Evolutionary conservation across 2,888 invertebrate genomes (phyloP).

Genomic region (Meliscaeva auricollis): DNA sequence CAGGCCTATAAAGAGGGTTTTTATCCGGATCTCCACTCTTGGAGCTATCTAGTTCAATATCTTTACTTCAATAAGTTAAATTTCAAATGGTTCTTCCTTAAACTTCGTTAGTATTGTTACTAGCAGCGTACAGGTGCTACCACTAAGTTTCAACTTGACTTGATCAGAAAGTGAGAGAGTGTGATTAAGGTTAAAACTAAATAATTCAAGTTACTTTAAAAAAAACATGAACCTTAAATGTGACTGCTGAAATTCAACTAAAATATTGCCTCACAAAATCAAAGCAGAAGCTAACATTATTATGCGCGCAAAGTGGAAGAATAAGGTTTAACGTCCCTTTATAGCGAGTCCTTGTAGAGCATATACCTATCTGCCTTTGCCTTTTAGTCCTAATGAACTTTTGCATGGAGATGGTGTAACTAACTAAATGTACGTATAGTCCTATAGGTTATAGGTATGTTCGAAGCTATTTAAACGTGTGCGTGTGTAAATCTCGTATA

Average conservation of each 20-base stretch:
- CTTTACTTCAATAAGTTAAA: no score
- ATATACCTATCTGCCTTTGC: conserved; percentile 35
- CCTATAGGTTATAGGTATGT: neutral
- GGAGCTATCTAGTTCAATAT: no score
- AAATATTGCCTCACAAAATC: neutral
- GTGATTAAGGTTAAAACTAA: no score
- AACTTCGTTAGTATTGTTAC: no score
- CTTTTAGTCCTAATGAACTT: conserved; percentile 66
- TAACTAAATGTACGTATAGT: conserved; percentile 30
- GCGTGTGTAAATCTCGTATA: conserved; percentile 67
- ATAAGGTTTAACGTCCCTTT: conserved; percentile 64
- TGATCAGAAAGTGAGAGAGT: no score
- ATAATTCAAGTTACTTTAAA: no score
- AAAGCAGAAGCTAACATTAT: conserved; percentile 6
- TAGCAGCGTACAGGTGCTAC: no score
- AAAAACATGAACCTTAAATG: no score
- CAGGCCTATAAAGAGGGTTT: no score
- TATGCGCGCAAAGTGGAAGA: conserved; percentile 20
- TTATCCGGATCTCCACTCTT: no score
- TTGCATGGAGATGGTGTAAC: conserved; percentile 14
- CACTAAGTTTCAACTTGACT: no score
- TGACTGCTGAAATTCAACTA: conserved; percentile 18
- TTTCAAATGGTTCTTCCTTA: no score
- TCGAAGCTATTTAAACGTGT: neutral
- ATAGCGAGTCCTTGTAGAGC: conserved; percentile 61